Conservation (phyloP, 2,888 invertebrate species). For the Oxyteleia sp. region DNA sequence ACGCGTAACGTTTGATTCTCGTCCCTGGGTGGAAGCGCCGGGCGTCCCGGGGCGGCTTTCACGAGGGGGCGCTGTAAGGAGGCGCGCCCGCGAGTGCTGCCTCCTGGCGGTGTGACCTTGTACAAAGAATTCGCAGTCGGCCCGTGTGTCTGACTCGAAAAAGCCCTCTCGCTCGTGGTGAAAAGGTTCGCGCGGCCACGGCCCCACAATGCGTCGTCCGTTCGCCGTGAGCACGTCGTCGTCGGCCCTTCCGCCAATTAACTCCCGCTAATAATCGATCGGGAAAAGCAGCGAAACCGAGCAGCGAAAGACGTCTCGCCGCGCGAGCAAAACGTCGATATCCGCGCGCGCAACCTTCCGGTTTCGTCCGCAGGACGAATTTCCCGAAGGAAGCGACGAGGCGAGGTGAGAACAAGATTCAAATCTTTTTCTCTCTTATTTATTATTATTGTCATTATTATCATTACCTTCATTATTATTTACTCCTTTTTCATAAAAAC, state of each 20-base stretch:
- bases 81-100: constrained; percentile 76
- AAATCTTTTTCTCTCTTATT: no score
- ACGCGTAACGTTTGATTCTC: no score
- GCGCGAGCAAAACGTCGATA: constrained; percentile 79
- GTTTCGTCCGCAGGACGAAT: constrained; percentile 43
- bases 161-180: constrained; percentile 56
- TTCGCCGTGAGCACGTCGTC: constrained; percentile 33
- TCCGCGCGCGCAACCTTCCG: constrained; percentile 80
- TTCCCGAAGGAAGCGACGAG: constrained; percentile 37
- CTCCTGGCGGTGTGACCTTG: constrained; percentile 80
- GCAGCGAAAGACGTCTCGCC: constrained; percentile 34
- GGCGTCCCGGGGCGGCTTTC: constrained; percentile 8
- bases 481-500: no score
- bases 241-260: constrained; percentile 26
- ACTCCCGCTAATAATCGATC: constrained; percentile 28
- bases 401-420: constrained; percentile 22
- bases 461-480: no score
- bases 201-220: constrained; percentile 37
- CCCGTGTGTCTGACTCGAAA: constrained; percentile 80
- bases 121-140: constrained; percentile 82
- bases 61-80: neutral
- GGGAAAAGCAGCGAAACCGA: constrained; percentile 1
- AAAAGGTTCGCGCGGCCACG: constrained; percentile 3
- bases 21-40: constrained; percentile 3
- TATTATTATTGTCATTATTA: no score